These are phyloP conservation scores for Ischnura elegans DNA, from an alignment of 2,888 invertebrate genomes.

Conservation along the genomic window DNA sequence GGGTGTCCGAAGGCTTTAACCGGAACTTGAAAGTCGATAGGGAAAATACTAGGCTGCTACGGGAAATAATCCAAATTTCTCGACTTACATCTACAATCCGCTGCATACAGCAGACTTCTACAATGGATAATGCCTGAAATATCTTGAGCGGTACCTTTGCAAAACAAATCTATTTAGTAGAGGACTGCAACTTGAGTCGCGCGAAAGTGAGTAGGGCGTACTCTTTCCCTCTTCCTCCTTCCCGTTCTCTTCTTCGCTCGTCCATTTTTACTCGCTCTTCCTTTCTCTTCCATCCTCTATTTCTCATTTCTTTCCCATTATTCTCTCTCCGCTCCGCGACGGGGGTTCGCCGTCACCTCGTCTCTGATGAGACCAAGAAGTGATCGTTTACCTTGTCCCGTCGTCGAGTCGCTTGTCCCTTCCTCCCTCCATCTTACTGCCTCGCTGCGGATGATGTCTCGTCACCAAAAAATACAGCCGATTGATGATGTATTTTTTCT, in stretches of 20 bases:
- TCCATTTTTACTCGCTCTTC: neutral
- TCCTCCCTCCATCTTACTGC: neutral
- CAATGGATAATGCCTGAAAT: neutral
- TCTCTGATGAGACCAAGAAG: neutral
- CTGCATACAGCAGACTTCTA: too few relatives aligned
- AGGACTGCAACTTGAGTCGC: neutral
- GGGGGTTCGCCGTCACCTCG: neutral
- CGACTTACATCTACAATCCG: too few relatives aligned
- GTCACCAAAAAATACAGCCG: neutral
- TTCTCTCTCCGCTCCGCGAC: neutral
- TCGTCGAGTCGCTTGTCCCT: neutral
- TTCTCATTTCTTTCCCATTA: neutral
- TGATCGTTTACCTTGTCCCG: slow-evolving; percentile 27
- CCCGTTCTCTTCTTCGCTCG: neutral
- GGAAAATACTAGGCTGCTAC: too few relatives aligned
- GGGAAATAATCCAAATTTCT: too few relatives aligned
- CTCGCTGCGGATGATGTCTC: neutral
- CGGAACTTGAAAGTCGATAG: too few relatives aligned
- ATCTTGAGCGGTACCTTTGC: neutral
- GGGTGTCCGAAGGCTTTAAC: too few relatives aligned
- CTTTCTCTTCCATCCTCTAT: neutral
- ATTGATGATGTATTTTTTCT: neutral
- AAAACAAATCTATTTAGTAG: neutral
- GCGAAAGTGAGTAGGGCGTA: neutral
- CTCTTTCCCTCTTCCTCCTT: neutral